These are phyloP conservation scores for Xanthostigma xanthostigma DNA, from an alignment of 2,888 invertebrate species.

Conservation along the genomic window DNA sequence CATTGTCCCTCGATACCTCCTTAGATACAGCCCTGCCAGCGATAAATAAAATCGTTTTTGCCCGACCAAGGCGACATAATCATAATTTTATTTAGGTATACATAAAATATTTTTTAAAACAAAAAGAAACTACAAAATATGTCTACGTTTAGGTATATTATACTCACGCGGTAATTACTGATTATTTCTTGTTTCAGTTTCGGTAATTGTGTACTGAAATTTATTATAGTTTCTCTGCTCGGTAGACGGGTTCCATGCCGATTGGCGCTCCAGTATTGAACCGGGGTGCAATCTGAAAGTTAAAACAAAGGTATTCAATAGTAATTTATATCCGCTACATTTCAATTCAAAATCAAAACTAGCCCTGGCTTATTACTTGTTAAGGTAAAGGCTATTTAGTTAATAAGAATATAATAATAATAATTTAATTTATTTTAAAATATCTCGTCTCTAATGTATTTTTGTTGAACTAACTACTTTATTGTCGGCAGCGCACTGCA, in stretches of 20 bases:
- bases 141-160: background rate
- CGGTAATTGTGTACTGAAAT: conserved; percentile 35
- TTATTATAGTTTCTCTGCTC: conserved; percentile 33
- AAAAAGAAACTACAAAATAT: background rate
- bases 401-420: too few relatives aligned
- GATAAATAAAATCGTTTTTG: background rate
- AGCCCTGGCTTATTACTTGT: too few relatives aligned
- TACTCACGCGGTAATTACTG: conserved; percentile 43
- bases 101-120: too few relatives aligned
- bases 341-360: too few relatives aligned
- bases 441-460: too few relatives aligned
- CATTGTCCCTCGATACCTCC: background rate
- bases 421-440: too few relatives aligned
- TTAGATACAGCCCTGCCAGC: background rate
- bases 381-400: too few relatives aligned
- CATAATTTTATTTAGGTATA: too few relatives aligned
- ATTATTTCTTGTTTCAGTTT: conserved; percentile 45
- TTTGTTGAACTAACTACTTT: too few relatives aligned
- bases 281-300: conserved; percentile 49
- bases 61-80: too few relatives aligned
- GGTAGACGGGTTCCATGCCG: conserved; percentile 59
- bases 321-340: too few relatives aligned
- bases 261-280: conserved; percentile 56
- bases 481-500: too few relatives aligned
- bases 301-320: conserved; percentile 5